phyloP scores from a whole-genome alignment of 2,797 vertebrate species.

The Melanogrammus aeglefinus region DNA sequence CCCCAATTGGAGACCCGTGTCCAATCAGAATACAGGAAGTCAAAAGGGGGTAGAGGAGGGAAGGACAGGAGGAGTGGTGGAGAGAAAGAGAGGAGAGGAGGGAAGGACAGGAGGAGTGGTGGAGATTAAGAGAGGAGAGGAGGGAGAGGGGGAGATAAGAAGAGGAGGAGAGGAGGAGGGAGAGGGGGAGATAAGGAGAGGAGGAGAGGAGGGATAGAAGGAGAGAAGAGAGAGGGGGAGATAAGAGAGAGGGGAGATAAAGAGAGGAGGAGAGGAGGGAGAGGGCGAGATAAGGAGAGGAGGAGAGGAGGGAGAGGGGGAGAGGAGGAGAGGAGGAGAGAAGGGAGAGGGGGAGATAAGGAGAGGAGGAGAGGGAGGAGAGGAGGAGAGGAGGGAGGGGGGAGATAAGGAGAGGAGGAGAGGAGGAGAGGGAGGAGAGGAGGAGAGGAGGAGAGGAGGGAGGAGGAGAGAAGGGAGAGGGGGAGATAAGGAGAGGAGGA shows the following conservation, averaged over 20 bases:
- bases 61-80: background rate
- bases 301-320: background rate
- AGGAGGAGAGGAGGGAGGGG: too few species aligned
- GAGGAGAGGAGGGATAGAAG: too few species aligned
- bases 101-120: background rate
- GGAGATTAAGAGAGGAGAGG: background rate
- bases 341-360: background rate
- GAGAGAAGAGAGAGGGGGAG: too few species aligned
- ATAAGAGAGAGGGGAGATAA: too few species aligned
- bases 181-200: too few species aligned
- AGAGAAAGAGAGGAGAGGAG: background rate
- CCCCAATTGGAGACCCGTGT: background rate
- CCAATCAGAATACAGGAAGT: conserved; percentile 6
- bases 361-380: too few species aligned
- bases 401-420: too few species aligned
- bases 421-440: background rate
- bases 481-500: too few species aligned
- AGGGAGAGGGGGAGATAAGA: too few species aligned
- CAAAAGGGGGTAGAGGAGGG: too few species aligned
- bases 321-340: background rate
- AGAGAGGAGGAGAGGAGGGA: background rate
- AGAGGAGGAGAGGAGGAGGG: too few species aligned
- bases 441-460: background rate
- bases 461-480: too few species aligned
- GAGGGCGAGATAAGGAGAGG: conserved; percentile 7